Conservation (phyloP, 2,113 vertebrate species). For the Erythrolamprus reginae region DNA sequence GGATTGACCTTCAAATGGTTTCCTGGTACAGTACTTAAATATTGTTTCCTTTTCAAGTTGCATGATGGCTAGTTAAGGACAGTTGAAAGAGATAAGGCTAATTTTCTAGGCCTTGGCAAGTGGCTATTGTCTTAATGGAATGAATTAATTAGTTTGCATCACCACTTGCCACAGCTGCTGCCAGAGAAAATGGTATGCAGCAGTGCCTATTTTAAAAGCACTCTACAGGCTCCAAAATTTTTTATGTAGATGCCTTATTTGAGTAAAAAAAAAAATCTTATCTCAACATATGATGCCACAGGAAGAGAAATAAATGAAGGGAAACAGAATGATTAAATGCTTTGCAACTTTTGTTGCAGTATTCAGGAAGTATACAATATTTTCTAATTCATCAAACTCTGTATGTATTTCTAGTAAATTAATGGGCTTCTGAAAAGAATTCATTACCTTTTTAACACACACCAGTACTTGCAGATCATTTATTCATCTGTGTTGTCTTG, state of each 20-base stretch:
- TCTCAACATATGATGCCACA: slow-evolving; percentile 38
- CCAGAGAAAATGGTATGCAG: slow-evolving; percentile 39
- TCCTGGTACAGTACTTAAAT: slow-evolving; percentile 31
- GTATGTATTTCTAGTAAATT: slow-evolving; percentile 82
- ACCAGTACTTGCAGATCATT: slow-evolving; percentile 85
- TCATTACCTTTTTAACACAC: slow-evolving; percentile 83
- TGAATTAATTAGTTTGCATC: slow-evolving; percentile 46
- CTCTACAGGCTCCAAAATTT: slow-evolving; percentile 38
- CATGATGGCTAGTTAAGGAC: slow-evolving; percentile 6
- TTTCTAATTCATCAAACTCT: slow-evolving; percentile 78
- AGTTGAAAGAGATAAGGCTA: slow-evolving; percentile 8
- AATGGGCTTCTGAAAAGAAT: slow-evolving; percentile 75
- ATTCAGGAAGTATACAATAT: slow-evolving; percentile 71
- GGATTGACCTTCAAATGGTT: neutral
- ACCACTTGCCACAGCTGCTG: slow-evolving; percentile 33
- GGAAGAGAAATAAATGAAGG: slow-evolving; percentile 68
- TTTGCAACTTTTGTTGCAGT: slow-evolving; percentile 73
- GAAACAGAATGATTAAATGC: slow-evolving; percentile 72
- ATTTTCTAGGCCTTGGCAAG: slow-evolving; percentile 5
- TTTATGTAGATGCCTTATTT: slow-evolving; percentile 44
- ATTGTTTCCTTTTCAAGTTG: slow-evolving; percentile 15
- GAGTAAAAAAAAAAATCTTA: slow-evolving; percentile 54
- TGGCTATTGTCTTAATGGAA: slow-evolving; percentile 38
- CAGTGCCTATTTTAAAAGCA: slow-evolving; percentile 40
- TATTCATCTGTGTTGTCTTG: slow-evolving; percentile 90